A percentile compares a stretch with the other conserved stretches of the same genome.
Conservation (phyloP, 2,888 invertebrate genomes). For the Calliphora vomitoria region DNA sequence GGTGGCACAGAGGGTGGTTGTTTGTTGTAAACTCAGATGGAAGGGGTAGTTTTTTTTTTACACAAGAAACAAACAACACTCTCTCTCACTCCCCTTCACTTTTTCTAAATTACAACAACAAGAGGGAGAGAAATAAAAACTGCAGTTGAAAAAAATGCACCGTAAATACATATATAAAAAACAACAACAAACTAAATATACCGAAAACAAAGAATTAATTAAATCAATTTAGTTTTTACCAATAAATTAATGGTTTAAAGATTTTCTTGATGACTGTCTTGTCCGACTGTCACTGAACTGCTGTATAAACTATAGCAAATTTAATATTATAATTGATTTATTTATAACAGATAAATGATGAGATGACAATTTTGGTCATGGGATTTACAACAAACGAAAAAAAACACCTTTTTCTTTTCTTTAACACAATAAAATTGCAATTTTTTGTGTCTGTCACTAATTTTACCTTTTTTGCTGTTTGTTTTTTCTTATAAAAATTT, state of each 20-base stretch:
- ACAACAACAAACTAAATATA: slow-evolving; percentile 25
- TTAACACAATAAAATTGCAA: background rate
- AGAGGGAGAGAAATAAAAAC: slow-evolving; percentile 2
- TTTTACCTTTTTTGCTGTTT: slow-evolving; percentile 4
- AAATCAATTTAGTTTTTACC: slow-evolving; percentile 41
- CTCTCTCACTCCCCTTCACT: background rate
- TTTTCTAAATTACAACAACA: background rate
- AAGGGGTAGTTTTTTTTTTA: slow-evolving; percentile 43
- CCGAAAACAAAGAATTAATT: slow-evolving; percentile 35
- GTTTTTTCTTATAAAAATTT: background rate
- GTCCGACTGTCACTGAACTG: background rate
- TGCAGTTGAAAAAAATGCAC: slow-evolving; percentile 27
- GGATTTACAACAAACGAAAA: background rate
- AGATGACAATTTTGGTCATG: background rate
- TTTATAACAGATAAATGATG: background rate
- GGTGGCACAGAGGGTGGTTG: background rate
- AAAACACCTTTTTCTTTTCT: background rate
- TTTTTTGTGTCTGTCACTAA: background rate
- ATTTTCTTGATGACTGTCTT: too few species aligned
- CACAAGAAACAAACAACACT: background rate
- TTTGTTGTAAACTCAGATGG: background rate
- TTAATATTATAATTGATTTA: background rate
- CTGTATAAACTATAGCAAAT: background rate
- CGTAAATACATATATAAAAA: background rate
- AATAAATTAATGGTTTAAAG: background rate